Conservation (phyloP, 2,888 invertebrate genomes). For the Phyllotreta striolata region DNA sequence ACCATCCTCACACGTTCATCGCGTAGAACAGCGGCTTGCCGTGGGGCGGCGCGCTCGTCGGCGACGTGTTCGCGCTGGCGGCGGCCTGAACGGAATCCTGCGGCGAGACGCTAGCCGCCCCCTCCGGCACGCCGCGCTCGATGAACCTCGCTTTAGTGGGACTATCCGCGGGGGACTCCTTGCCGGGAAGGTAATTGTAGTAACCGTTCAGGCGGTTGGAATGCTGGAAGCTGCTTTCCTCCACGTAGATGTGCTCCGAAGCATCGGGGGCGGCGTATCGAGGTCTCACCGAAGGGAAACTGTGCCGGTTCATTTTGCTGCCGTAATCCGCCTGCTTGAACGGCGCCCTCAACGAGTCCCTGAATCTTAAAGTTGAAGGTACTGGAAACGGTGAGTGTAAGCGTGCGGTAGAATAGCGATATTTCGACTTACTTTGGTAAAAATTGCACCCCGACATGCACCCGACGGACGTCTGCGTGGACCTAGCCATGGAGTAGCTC, state of each 20-base stretch:
- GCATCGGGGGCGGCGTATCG: slow-evolving; percentile 38
- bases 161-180: slow-evolving; percentile 64
- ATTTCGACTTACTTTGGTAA: slow-evolving; percentile 35
- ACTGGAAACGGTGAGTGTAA: slow-evolving; percentile 22
- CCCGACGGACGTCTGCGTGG: slow-evolving; percentile 57
- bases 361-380: slow-evolving; percentile 29
- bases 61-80: slow-evolving; percentile 54
- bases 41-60: slow-evolving; percentile 64
- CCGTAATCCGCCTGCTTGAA: slow-evolving; percentile 31
- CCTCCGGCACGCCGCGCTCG: slow-evolving; percentile 78
- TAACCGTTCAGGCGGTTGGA: slow-evolving; percentile 47
- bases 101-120: slow-evolving; percentile 74
- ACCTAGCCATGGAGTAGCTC: slow-evolving; percentile 58
- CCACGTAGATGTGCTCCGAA: slow-evolving; percentile 27
- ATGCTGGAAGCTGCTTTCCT: slow-evolving; percentile 45
- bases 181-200: slow-evolving; percentile 49
- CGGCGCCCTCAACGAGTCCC: slow-evolving; percentile 32
- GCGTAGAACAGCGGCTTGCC: slow-evolving; percentile 77
- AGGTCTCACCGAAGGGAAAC: slow-evolving; percentile 53
- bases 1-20: slow-evolving; percentile 79
- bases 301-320: slow-evolving; percentile 53
- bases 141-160: slow-evolving; percentile 63
- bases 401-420: neutral
- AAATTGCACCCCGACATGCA: slow-evolving; percentile 50
- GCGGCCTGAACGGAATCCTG: slow-evolving; percentile 63